Evolutionary conservation across 2,888 invertebrate genomes (phyloP), one percentile per base, ranked within the genome.

Genomic region (Drosophila ustulata): DNA sequence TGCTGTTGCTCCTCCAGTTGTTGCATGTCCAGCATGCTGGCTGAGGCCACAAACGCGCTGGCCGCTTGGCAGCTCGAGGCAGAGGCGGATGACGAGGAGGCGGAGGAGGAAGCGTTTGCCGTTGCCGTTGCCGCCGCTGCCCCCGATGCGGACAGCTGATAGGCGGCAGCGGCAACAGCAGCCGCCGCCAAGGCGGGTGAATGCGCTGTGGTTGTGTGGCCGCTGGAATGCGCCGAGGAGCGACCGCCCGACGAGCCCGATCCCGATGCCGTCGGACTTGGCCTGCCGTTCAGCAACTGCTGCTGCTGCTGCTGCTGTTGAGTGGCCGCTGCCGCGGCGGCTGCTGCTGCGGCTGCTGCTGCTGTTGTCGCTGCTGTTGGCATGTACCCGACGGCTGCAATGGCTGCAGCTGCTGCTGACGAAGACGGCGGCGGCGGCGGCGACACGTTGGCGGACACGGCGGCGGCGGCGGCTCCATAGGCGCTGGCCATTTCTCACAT

Each of bases 401-500:
- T 41, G 84, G 79, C 59, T 18, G 18, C 18, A 18, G 18, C 18
- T 18, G 18, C 18, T 18, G 18, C 18, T 18, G 81, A 67, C 78
- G 83, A 69, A 71, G 75, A 72, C 30, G 13, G 37, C 37, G 39
- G 64, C 47, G 84, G 81, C 58, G 81, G 69, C 78, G 83, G 71
- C 73, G 77, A 74, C 30, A 74, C 75, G 65, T 67, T 58, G 39
- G 65, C 71, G 50, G 69, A 58, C 23, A 63, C 75, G 58, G 77
- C 59, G 71, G 71, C 75, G 58, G 78, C 59, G 71, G 81, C 75
- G 75, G 90, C 91, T 79, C 89, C 91, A 76, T 90, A 92, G 82
- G 91, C 92, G 77, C 86, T 89, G 90, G 92, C 92, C 91, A 92
- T 92, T 91, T 92, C 93, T 93, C 93, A 93, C 93, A 93, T 93